Evolutionary conservation across 2,888 invertebrate species (phyloP).

Genomic region (Meloe dianella): DNA sequence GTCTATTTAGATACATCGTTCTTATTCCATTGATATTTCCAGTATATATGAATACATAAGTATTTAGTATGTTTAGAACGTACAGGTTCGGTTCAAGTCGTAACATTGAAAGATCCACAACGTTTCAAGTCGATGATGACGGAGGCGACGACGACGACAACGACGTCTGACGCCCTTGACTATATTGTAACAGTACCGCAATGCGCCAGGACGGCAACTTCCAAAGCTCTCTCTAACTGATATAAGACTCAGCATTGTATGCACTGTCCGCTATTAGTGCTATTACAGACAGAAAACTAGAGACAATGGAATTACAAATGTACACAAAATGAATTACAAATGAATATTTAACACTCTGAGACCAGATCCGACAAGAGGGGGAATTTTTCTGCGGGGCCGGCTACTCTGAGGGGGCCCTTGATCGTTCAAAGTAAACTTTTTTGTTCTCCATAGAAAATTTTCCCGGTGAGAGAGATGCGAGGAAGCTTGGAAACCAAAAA

Average conservation of each 20-base stretch:
- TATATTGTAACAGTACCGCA: conserved; percentile 28
- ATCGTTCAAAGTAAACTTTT: too few relatives aligned
- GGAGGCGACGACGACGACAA: conserved; percentile 2
- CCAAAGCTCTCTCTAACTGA: conserved; percentile 32
- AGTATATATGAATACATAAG: not conserved
- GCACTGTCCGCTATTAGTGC: conserved; percentile 25
- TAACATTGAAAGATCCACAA: conserved; percentile 13
- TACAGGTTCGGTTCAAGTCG: conserved; percentile 22
- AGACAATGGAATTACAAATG: conserved; percentile 29
- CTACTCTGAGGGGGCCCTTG: too few relatives aligned
- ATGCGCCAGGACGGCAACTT: conserved; percentile 31
- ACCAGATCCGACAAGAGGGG: too few relatives aligned
- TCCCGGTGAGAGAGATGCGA: too few relatives aligned
- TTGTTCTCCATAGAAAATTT: too few relatives aligned
- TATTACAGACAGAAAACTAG: conserved; percentile 21
- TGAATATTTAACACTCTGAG: conserved; percentile 1
- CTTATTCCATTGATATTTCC: conserved; percentile 28
- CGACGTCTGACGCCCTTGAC: conserved; percentile 26
- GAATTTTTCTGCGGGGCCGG: too few relatives aligned
- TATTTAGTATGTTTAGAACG: conserved; percentile 13
- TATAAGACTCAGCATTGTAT: conserved; percentile 31
- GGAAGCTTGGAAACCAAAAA: too few relatives aligned
- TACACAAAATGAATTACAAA: conserved; percentile 20
- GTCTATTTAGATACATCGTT: conserved; percentile 26
- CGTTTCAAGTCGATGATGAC: not conserved